These are phyloP conservation scores for Dufourea novaeangliae DNA, from an alignment of 1,140 invertebrate genomes.

Conservation along the genomic window DNA sequence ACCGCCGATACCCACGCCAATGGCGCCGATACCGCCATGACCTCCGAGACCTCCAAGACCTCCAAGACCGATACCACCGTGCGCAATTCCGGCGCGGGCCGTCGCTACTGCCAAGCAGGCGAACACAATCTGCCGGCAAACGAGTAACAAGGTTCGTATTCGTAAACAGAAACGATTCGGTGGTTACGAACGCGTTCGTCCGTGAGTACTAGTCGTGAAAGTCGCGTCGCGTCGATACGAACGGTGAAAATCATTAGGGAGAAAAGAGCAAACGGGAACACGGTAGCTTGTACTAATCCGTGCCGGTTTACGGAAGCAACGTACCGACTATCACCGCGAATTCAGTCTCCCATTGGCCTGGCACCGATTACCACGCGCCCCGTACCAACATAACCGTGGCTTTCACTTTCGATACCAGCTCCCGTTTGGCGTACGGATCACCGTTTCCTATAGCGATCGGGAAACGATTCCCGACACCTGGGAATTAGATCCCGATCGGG, in stretches of 20 bases:
- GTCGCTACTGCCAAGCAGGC: constrained; percentile 80
- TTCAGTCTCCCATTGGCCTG: constrained; percentile 66
- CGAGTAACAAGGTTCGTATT: not conserved
- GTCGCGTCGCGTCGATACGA: not conserved
- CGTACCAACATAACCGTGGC: constrained; percentile 66
- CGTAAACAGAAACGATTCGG: no score
- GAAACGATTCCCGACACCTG: constrained; percentile 31
- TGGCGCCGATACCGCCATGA: constrained; percentile 75
- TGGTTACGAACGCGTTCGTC: no score
- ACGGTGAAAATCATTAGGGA: constrained; percentile 3
- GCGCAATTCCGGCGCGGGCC: constrained; percentile 78
- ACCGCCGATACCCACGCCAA: constrained; percentile 73
- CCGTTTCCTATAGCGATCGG: constrained; percentile 13
- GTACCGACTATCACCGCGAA: constrained; percentile 47
- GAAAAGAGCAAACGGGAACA: not conserved
- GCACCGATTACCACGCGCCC: constrained; percentile 66
- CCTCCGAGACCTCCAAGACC: constrained; percentile 71
- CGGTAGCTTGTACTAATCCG: constrained; percentile 5
- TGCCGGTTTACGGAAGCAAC: constrained; percentile 54
- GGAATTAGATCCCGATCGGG: not conserved
- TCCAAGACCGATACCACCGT: constrained; percentile 74
- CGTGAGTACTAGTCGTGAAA: no score
- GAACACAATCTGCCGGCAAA: constrained; percentile 78
- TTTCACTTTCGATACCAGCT: constrained; percentile 74
- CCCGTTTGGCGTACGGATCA: not conserved